Conservation (phyloP, 2,888 invertebrate species). For the Sinhomidia bicolor region DNA sequence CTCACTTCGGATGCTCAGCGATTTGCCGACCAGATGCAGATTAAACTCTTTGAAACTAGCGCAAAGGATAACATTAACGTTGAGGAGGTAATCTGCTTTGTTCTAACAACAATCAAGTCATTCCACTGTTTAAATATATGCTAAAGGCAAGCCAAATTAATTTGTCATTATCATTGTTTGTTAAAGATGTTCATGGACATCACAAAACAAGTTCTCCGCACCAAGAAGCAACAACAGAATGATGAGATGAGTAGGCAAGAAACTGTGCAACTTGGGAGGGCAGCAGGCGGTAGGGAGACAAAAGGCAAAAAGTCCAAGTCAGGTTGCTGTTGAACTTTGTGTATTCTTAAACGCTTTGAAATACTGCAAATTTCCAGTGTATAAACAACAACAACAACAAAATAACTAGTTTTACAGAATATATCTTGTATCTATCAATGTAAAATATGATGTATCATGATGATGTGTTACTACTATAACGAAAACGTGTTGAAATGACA, state of each 20-base stretch:
- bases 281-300: too few species aligned
- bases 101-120: too few species aligned
- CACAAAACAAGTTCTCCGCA: slow-evolving; percentile 91
- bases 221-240: slow-evolving; percentile 91
- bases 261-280: slow-evolving; percentile 50
- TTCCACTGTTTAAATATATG: too few species aligned
- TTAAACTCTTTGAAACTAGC: slow-evolving; percentile 98
- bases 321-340: slow-evolving; percentile 38
- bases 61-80: slow-evolving; percentile 99
- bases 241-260: slow-evolving; percentile 83
- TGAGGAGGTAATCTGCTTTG: slow-evolving; percentile 99
- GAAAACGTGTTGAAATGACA: background rate
- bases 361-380: slow-evolving; percentile 43
- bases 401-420: slow-evolving; percentile 31
- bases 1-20: slow-evolving; percentile 97
- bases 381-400: slow-evolving; percentile 24
- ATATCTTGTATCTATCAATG: slow-evolving; percentile 40
- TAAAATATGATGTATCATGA: slow-evolving; percentile 19
- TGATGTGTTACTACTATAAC: background rate
- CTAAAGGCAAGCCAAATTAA: background rate
- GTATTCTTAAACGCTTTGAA: slow-evolving; percentile 52
- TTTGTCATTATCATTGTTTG: slow-evolving; percentile 10
- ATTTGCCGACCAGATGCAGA: slow-evolving; percentile 98
- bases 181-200: slow-evolving; percentile 88
- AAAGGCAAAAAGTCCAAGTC: slow-evolving; percentile 59